Percentiles rank a stretch among this genome's conserved stretches.
phyloP scores from a whole-genome alignment of 2,113 vertebrate genomes.

The Thryonomys swinderianus region DNA sequence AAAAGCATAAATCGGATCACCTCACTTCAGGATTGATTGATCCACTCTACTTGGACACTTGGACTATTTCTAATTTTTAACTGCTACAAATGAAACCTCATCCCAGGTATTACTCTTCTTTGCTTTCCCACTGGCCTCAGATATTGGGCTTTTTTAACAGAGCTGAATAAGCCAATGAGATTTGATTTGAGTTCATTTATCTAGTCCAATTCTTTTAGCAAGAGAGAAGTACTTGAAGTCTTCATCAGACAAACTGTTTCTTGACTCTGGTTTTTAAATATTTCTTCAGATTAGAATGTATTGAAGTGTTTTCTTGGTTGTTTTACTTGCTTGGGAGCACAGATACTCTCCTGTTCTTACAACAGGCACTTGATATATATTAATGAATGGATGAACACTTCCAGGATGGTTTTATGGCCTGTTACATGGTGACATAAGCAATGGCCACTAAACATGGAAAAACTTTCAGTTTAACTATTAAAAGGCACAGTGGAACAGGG shows the following conservation, averaged over 20 bases:
- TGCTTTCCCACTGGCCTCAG: neutral
- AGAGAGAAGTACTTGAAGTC: neutral
- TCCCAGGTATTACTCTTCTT: neutral
- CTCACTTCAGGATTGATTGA: neutral
- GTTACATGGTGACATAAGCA: neutral
- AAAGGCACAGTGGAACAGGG: slow-evolving; percentile 34
- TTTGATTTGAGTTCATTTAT: neutral
- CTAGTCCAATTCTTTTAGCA: neutral
- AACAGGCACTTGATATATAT: neutral
- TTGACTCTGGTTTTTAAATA: slow-evolving; percentile 32
- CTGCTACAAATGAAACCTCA: neutral
- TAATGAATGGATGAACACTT: neutral
- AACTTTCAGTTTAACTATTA: neutral
- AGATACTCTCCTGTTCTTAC: neutral
- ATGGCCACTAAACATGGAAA: neutral
- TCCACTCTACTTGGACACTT: neutral
- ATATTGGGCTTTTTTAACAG: neutral
- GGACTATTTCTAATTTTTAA: neutral
- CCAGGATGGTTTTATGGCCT: slow-evolving; percentile 15
- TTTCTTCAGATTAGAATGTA: neutral
- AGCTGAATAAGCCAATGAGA: neutral
- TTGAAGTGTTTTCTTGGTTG: slow-evolving; percentile 2
- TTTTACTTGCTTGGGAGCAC: neutral
- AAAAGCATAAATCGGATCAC: neutral
- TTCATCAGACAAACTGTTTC: neutral